phyloP scores from a whole-genome alignment of 2,113 vertebrate species.

The Ciconia stormi region DNA sequence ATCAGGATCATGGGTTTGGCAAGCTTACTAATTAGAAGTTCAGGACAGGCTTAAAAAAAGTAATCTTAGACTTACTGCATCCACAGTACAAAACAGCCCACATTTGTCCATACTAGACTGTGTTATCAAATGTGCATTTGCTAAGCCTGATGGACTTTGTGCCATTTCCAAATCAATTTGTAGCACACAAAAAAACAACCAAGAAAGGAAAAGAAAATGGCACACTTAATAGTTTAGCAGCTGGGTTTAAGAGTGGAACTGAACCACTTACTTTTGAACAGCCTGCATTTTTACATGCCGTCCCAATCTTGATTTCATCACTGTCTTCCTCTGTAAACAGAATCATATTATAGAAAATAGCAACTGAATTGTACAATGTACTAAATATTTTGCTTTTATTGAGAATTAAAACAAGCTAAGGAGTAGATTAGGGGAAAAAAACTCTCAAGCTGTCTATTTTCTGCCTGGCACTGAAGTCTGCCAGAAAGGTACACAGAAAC shows the following conservation, averaged over 20 bases:
- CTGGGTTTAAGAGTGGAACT: neutral
- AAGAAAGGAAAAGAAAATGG: neutral
- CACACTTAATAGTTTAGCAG: neutral
- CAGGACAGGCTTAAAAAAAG: neutral
- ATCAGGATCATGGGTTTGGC: neutral
- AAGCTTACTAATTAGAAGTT: neutral
- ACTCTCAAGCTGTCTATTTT: neutral
- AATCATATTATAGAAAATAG: neutral
- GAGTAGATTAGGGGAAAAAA: neutral
- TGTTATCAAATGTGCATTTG: neutral
- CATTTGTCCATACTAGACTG: fast-evolving
- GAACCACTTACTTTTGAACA: slow-evolving; percentile 85
- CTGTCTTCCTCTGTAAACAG: slow-evolving; percentile 84
- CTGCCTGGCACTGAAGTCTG: neutral
- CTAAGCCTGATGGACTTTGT: neutral
- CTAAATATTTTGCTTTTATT: neutral
- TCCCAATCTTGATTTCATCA: slow-evolving; percentile 92
- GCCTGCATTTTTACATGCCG: slow-evolving; percentile 91
- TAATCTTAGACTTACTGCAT: neutral
- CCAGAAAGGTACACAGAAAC: neutral
- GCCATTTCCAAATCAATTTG: neutral
- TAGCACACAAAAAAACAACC: neutral
- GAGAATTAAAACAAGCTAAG: neutral
- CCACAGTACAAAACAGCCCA: neutral
- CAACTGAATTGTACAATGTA: neutral